Conservation (phyloP, 2,888 invertebrate genomes). For the Cactoblastis cactorum region DNA sequence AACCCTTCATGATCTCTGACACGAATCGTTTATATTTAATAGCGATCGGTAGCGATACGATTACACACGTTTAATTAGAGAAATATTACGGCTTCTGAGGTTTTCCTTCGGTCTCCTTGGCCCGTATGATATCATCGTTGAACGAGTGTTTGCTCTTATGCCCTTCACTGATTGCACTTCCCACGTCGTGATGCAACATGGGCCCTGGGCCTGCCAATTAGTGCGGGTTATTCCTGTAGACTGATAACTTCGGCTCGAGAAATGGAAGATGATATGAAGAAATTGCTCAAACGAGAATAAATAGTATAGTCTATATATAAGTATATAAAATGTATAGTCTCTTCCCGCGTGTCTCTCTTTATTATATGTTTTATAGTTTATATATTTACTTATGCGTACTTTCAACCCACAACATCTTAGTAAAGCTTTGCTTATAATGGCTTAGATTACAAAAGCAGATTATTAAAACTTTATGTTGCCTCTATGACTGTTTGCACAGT, state of each 20-base stretch:
- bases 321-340: no score
- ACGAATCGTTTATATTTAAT: constrained; percentile 27
- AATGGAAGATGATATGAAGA: not conserved
- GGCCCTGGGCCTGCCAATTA: not conserved
- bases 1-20: constrained; percentile 35
- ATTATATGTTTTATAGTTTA: no score
- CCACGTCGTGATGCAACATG: constrained; percentile 52
- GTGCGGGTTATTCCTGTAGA: constrained; percentile 29
- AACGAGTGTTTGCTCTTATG: constrained; percentile 59
- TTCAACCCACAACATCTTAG: no score
- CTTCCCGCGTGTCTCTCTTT: no score
- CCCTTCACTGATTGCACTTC: constrained; percentile 55
- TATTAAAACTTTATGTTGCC: no score
- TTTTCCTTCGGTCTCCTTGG: constrained; percentile 67
- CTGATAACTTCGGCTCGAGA: not conserved
- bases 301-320: no score
- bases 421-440: no score
- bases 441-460: no score
- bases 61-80: constrained; percentile 27
- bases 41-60: constrained; percentile 26
- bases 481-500: no score
- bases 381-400: no score
- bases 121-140: constrained; percentile 67
- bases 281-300: no score
- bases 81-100: constrained; percentile 32